Evolutionary conservation across 2,113 vertebrate genomes (phyloP).

Genomic region (Lethenteron camtschaticum): DNA sequence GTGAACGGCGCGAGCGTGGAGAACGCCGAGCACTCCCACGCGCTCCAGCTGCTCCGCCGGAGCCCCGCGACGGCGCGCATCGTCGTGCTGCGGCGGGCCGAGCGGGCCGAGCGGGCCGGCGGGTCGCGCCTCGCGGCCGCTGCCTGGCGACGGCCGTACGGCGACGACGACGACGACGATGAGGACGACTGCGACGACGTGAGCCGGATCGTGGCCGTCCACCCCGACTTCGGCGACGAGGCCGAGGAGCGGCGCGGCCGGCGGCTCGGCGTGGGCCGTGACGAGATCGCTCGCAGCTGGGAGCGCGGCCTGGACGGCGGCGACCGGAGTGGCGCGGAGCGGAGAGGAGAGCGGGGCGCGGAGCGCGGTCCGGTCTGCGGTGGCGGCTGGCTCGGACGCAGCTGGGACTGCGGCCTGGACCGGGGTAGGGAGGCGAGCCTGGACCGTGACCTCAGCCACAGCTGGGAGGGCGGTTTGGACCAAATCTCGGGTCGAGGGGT

Average conservation of each 20-base stretch:
- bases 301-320: no score
- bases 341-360: not conserved
- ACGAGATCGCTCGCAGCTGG: no score
- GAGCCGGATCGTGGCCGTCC: no score
- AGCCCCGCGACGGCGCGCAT: constrained; percentile 47
- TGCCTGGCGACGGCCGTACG: constrained; percentile 54
- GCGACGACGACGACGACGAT: constrained; percentile 14
- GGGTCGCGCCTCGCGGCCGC: not conserved
- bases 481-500: not conserved
- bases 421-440: constrained; percentile 38
- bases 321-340: constrained; percentile 7
- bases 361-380: not conserved
- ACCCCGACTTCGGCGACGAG: no score
- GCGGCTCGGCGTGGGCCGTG: no score
- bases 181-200: constrained; percentile 10
- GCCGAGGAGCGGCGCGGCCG: no score
- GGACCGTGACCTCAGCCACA: constrained; percentile 10
- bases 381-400: constrained; percentile 8
- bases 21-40: constrained; percentile 37
- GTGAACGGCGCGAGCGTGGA: constrained; percentile 79
- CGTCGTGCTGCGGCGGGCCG: constrained; percentile 17
- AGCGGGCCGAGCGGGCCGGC: not conserved
- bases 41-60: constrained; percentile 60
- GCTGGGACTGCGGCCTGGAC: constrained; percentile 18
- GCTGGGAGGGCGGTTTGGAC: not conserved